Evolutionary conservation across 2,888 invertebrate species (phyloP).

Genomic region (Drosophila rubida): DNA sequence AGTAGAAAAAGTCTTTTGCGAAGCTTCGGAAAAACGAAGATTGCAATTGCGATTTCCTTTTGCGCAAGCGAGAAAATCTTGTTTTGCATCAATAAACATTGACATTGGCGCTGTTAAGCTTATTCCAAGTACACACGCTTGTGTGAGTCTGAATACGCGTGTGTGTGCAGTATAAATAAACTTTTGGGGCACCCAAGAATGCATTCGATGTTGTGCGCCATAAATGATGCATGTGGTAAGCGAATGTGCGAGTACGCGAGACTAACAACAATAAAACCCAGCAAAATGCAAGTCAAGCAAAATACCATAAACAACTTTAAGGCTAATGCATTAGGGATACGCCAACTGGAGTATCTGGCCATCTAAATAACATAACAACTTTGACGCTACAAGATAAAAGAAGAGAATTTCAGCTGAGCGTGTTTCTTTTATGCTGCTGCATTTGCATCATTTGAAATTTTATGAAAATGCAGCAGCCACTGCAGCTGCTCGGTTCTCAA

Average conservation of each 20-base stretch:
- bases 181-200: slow-evolving; percentile 40
- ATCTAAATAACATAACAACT: slow-evolving; percentile 30
- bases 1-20: slow-evolving; percentile 8
- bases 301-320: slow-evolving; percentile 45
- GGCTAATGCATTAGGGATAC: slow-evolving; percentile 31
- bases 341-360: slow-evolving; percentile 15
- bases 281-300: slow-evolving; percentile 25
- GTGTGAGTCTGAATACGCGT: neutral
- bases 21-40: slow-evolving; percentile 26
- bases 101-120: slow-evolving; percentile 54
- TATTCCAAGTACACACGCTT: neutral
- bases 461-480: slow-evolving; percentile 38
- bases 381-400: slow-evolving; percentile 39
- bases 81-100: slow-evolving; percentile 79
- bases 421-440: neutral
- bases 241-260: neutral
- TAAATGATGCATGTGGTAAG: slow-evolving; percentile 63
- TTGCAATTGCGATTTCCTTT: slow-evolving; percentile 40
- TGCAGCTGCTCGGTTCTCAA: slow-evolving; percentile 24
- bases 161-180: slow-evolving; percentile 38
- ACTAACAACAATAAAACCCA: slow-evolving; percentile 35
- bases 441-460: slow-evolving; percentile 17
- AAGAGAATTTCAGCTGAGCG: slow-evolving; percentile 17
- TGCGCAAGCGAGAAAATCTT: slow-evolving; percentile 59
- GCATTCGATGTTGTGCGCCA: slow-evolving; percentile 44